Percentiles rank a stretch among this genome's conserved stretches.
Conservation (phyloP, 2,113 vertebrate species). For the Gasterosteus nipponicus region DNA sequence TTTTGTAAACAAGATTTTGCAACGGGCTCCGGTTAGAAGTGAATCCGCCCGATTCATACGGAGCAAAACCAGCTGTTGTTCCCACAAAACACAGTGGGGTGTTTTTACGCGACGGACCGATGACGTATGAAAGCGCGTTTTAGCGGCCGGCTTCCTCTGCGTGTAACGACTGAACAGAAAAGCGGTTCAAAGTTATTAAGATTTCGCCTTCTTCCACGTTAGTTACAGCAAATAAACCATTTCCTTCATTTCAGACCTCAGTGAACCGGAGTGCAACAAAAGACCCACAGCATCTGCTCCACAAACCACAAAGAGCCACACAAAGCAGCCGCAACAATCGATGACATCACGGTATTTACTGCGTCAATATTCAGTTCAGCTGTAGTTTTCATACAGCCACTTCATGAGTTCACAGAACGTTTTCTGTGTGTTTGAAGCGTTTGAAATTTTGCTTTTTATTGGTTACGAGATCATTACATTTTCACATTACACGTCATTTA, state of each 20-base stretch:
- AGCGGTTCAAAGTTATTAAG: too few relatives aligned
- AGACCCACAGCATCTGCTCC: neutral
- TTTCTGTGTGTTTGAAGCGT: neutral
- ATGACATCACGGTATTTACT: neutral
- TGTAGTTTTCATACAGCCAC: neutral
- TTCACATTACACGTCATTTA: too few relatives aligned
- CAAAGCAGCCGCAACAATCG: neutral
- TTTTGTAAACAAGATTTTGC: slow-evolving; percentile 61
- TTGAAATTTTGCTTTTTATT: neutral
- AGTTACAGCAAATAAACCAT: neutral
- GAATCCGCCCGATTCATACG: slow-evolving; percentile 19
- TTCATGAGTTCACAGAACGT: neutral
- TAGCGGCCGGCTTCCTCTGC: too few relatives aligned
- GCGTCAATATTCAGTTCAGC: neutral
- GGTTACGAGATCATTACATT: slow-evolving; percentile 5
- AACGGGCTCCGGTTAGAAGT: slow-evolving; percentile 32
- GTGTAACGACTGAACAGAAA: too few relatives aligned
- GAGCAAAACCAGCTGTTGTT: slow-evolving; percentile 18
- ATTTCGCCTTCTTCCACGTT: neutral
- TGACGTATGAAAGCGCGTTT: too few relatives aligned
- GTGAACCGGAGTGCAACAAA: neutral
- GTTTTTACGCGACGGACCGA: neutral
- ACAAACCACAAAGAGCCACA: neutral
- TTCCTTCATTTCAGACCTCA: neutral
- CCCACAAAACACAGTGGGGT: neutral